These are phyloP conservation scores for Anarrhichthys ocellatus DNA, from an alignment of 2,113 vertebrate genomes.

Conservation along the genomic window DNA sequence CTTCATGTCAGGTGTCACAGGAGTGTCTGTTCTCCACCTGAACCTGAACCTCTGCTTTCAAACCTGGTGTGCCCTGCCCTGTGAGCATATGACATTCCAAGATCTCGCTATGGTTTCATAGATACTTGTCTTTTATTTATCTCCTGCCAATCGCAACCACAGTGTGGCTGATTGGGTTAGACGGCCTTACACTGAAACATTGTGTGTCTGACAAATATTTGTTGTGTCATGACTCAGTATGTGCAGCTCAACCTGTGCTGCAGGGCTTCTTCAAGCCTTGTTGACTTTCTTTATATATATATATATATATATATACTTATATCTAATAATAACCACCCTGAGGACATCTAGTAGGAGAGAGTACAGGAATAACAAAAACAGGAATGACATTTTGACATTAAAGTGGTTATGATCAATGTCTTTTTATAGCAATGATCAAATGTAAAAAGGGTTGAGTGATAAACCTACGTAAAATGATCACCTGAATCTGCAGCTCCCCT, in stretches of 20 bases:
- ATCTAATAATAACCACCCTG: not conserved
- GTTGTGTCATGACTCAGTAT: not conserved
- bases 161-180: not conserved
- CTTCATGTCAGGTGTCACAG: slow-evolving; percentile 17
- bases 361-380: not conserved
- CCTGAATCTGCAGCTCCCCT: not conserved
- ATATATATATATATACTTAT: not conserved
- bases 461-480: not conserved
- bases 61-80: not conserved
- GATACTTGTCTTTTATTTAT: slow-evolving; percentile 39
- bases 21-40: not conserved
- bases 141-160: slow-evolving; percentile 19
- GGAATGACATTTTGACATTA: not conserved
- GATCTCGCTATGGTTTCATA: slow-evolving; percentile 48
- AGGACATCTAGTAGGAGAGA: not conserved
- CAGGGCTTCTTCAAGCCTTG: not conserved
- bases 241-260: slow-evolving; percentile 9
- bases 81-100: slow-evolving; percentile 17
- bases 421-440: not conserved
- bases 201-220: not conserved
- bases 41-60: not conserved
- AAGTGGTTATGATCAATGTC: not conserved
- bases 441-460: not conserved
- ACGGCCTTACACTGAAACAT: not conserved
- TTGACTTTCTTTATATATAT: not conserved